Conservation (phyloP, 2,888 invertebrate genomes). For the Xestia sexstrigata region DNA sequence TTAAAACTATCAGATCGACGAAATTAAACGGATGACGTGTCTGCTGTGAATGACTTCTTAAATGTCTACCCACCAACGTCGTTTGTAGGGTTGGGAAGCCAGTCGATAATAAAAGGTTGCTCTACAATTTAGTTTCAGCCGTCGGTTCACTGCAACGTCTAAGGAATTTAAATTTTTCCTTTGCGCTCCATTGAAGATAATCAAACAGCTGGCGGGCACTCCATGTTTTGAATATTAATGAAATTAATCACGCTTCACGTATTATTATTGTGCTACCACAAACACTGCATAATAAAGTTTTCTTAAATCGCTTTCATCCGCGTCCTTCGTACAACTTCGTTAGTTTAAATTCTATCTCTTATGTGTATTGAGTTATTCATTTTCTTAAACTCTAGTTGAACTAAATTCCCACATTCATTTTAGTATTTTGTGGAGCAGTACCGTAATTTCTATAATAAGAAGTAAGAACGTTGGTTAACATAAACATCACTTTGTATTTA, state of each 20-base stretch:
- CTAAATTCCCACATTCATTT: constrained; percentile 21
- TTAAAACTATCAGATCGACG: background rate
- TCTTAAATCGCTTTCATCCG: constrained; percentile 36
- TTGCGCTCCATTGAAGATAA: constrained; percentile 79
- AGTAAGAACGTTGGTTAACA: constrained; percentile 44
- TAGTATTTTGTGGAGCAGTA: constrained; percentile 27
- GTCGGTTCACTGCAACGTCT: constrained; percentile 71
- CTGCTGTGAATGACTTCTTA: constrained; percentile 29
- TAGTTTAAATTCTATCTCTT: constrained; percentile 51
- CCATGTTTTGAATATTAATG: constrained; percentile 83
- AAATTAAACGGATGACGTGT: constrained; percentile 42
- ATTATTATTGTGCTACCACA: constrained; percentile 58
- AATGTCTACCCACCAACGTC: constrained; percentile 33
- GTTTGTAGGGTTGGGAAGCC: constrained; percentile 51
- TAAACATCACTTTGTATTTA: constrained; percentile 68
- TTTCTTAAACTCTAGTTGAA: constrained; percentile 30
- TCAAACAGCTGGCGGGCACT: constrained; percentile 80
- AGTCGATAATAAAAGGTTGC: constrained; percentile 74
- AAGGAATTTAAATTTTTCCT: constrained; percentile 81
- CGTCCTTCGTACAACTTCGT: constrained; percentile 34
- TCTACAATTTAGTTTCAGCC: constrained; percentile 74
- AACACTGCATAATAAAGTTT: constrained; percentile 47
- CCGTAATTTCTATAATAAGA: constrained; percentile 27
- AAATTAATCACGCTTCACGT: constrained; percentile 75
- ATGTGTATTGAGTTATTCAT: constrained; percentile 47